A percentile compares a stretch with the other conserved stretches of the same genome.
These are phyloP conservation scores for Centroberyx gerrardi DNA, from an alignment of 2,797 vertebrate species.

Conservation along the genomic window DNA sequence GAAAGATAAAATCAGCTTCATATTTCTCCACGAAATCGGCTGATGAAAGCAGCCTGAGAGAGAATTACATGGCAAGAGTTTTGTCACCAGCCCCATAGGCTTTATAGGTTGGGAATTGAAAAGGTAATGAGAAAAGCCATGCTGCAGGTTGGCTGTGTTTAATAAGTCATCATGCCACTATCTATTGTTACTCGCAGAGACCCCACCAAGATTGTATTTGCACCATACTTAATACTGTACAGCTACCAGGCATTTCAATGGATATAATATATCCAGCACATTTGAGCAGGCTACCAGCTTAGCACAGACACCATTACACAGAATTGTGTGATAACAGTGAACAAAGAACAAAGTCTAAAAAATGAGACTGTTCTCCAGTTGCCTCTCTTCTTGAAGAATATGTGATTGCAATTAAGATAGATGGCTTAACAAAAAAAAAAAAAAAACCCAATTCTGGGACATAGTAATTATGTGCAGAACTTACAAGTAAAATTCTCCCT, in stretches of 20 bases:
- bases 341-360: constrained; percentile 79
- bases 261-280: constrained; percentile 73
- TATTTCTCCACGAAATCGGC: constrained; percentile 86
- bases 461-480: constrained; percentile 78
- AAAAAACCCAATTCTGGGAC: constrained; percentile 67
- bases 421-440: constrained; percentile 65
- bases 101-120: constrained; percentile 80
- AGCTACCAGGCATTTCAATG: constrained; percentile 79
- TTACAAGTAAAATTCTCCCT: constrained; percentile 66
- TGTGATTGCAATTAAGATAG: constrained; percentile 87
- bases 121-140: constrained; percentile 86
- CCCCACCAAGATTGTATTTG: constrained; percentile 75
- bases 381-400: constrained; percentile 76
- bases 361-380: constrained; percentile 76
- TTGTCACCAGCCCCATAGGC: constrained; percentile 82
- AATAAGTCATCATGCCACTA: constrained; percentile 85
- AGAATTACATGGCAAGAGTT: constrained; percentile 87
- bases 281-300: constrained; percentile 67
- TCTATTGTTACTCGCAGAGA: constrained; percentile 81
- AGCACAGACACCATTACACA: constrained; percentile 80
- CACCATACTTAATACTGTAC: constrained; percentile 72
- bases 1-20: constrained; percentile 88
- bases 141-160: constrained; percentile 84
- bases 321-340: constrained; percentile 81
- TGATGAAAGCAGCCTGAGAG: constrained; percentile 85